These are phyloP conservation scores for Caenorhabditis sp. DNA, from an alignment of 2,888 invertebrate genomes.

Conservation along the genomic window DNA sequence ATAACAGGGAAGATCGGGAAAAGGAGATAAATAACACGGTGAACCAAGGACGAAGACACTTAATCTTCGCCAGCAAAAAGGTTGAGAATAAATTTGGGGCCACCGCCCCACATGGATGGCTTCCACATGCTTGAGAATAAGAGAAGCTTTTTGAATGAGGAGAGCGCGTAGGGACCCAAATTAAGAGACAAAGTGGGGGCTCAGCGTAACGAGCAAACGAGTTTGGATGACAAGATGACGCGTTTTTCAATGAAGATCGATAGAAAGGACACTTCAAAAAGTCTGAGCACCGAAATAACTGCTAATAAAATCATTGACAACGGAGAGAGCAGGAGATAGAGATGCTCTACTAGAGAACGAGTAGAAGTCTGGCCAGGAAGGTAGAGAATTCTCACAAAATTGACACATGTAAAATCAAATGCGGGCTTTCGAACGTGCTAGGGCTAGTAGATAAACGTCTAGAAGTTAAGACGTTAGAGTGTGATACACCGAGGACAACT, in stretches of 20 bases:
- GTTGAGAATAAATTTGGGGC: slow-evolving; percentile 15
- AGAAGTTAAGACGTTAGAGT: too few species aligned
- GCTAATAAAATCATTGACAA: background rate
- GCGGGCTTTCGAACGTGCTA: too few species aligned
- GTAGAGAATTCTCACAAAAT: too few species aligned
- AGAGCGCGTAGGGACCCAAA: slow-evolving; percentile 23
- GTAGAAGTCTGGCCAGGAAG: background rate
- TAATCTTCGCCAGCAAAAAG: slow-evolving; percentile 40
- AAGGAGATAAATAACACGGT: slow-evolving; percentile 58
- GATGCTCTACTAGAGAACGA: background rate
- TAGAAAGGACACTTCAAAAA: background rate
- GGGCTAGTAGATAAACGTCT: too few species aligned
- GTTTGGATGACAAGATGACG: slow-evolving; percentile 13
- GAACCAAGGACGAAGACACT: slow-evolving; percentile 60
- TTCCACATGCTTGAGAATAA: slow-evolving; percentile 20
- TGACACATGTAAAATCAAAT: too few species aligned
- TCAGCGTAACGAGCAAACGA: slow-evolving; percentile 35
- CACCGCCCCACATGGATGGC: slow-evolving; percentile 6
- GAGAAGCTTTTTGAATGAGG: slow-evolving; percentile 25
- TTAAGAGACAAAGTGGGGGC: slow-evolving; percentile 47
- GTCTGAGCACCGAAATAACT: background rate
- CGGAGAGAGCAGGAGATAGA: background rate
- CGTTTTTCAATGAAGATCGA: slow-evolving; percentile 6
- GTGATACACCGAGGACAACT: too few species aligned
- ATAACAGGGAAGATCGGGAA: slow-evolving; percentile 45